phyloP scores from a whole-genome alignment of 2,888 invertebrate species.

The Julus scanicus region DNA sequence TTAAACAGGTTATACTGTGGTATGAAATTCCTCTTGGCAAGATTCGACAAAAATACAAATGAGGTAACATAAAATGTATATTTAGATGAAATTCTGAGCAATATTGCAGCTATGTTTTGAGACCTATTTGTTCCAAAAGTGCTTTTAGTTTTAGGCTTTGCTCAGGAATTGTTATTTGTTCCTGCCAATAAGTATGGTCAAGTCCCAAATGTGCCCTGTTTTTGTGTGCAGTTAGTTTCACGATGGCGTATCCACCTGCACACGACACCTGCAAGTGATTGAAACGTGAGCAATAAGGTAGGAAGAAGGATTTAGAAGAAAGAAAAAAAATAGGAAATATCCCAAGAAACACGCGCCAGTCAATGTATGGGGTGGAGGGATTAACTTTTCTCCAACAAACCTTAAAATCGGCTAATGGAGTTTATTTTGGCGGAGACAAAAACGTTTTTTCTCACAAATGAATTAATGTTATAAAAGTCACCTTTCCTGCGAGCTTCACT shows the following conservation, averaged over 20 bases:
- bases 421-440: constrained; percentile 49
- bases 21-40: no score
- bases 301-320: constrained; percentile 48
- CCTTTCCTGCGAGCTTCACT: not conserved
- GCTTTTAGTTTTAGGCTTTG: no score
- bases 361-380: not conserved
- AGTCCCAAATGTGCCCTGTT: constrained; percentile 6
- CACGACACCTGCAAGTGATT: constrained; percentile 37
- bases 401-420: constrained; percentile 32
- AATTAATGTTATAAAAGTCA: constrained; percentile 40
- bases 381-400: constrained; percentile 36
- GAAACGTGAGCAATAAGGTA: constrained; percentile 49
- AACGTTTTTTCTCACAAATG: constrained; percentile 12
- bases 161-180: no score
- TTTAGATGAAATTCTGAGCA: no score
- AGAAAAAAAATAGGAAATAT: not conserved
- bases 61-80: no score
- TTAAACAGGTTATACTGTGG: no score
- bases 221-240: not conserved
- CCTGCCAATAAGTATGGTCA: not conserved
- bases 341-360: constrained; percentile 46
- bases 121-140: no score
- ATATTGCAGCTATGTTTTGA: no score
- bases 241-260: constrained; percentile 18
- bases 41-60: no score